These are phyloP conservation scores for Chironomus tepperi DNA, from an alignment of 1,140 invertebrate species.

Conservation along the genomic window DNA sequence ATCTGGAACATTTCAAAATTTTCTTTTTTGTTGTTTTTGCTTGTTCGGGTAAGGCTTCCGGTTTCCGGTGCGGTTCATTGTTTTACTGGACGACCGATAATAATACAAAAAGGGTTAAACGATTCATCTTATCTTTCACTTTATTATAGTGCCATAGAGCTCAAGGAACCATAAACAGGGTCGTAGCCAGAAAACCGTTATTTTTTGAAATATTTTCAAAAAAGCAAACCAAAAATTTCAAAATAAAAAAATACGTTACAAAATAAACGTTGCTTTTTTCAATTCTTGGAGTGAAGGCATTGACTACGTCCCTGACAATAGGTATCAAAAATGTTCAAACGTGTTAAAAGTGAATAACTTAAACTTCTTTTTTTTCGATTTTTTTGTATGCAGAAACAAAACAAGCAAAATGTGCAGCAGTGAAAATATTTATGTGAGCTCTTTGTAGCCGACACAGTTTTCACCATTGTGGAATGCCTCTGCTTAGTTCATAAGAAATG, in stretches of 20 bases:
- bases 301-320: not conserved
- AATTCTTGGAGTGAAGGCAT: too few relatives aligned
- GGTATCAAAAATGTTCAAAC: not conserved
- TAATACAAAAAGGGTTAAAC: not conserved
- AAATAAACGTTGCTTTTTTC: too few relatives aligned
- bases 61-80: constrained; percentile 3
- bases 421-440: constrained; percentile 3
- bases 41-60: constrained; percentile 17
- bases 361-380: not conserved
- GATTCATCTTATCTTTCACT: too few relatives aligned
- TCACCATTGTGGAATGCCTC: constrained; percentile 5
- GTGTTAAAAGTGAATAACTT: not conserved
- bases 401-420: not conserved
- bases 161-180: too few relatives aligned
- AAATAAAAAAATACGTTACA: too few relatives aligned
- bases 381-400: not conserved
- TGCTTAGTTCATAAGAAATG: not conserved
- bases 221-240: too few relatives aligned
- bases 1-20: constrained; percentile 12
- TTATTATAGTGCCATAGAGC: too few relatives aligned
- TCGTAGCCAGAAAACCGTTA: too few relatives aligned
- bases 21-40: not conserved
- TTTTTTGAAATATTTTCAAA: too few relatives aligned
- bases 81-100: not conserved
- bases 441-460: constrained; percentile 3